Base-by-base conservation (phyloP, 92 coral and sea anemone species). In the Micromussa lordhowensis region DNA sequence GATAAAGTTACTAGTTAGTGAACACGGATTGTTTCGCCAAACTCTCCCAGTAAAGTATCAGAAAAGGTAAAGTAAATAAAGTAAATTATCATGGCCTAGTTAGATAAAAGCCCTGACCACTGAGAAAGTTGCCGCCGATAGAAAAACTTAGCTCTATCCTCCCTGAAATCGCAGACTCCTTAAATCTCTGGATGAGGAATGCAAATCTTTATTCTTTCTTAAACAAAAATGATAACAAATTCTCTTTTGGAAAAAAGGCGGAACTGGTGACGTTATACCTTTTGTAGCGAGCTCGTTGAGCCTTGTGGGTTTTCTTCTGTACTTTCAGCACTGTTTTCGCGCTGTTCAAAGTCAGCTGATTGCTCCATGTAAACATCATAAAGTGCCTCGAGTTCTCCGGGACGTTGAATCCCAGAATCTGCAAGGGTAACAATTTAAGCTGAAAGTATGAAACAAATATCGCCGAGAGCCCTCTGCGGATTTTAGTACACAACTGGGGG, bases 321-420 rank as follows among this genome's bases (percentile, higher is more conserved):
- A 68, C 85, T 81, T 24, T 12, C 68, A 24, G 86, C 70, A 9
- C 80, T 54, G 85, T 77, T 85, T 53, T 91, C 92, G 5, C 95
- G 94, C 31, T 91, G 92, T 12, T 95, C 97, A 24, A 63, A 68
- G 31, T 93, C 95, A 75, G 94, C 74, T 13, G 87, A 84, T 68
- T 94, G 96, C 81, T 95, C 95, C 44, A 86, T 88, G 83, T 94
- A 95, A 32, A 95, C 96, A 2, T 95, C 96, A 80, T 93, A 95
- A 79, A 95, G 91, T 51, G 96, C 93, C 86, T 95, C 92, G 11
- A 95, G 87, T 85, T 95, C 96, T 21, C 91, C 73, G 15, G 98
- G 85, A 86, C 94, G 87, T 55, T 91, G 83, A 5, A 92, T 86
- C 54, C 92, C 92, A 15, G 93, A 88, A 38, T 91, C 94, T 93